Base-by-base conservation (phyloP, 2,888 invertebrate genomes). In the Dryadula phaetusa region DNA sequence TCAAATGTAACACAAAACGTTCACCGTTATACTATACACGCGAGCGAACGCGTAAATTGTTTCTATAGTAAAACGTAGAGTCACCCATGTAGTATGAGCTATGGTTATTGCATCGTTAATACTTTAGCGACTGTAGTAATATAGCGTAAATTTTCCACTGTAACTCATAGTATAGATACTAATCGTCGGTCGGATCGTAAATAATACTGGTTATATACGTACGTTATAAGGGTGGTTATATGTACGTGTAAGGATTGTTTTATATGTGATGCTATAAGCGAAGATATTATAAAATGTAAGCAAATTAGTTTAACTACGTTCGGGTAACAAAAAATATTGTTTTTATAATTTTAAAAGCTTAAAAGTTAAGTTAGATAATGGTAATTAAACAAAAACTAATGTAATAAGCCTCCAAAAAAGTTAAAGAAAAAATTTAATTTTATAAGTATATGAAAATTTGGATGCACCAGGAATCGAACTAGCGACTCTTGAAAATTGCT, bases 111-210 rank as follows among this genome's bases (percentile, higher is more conserved):
- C 44, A 28, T 46, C 42, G 60, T 46, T 60, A 32, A 28, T 46
- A 60, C 60, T 42, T 60, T 60, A 60, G 60, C 44, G 28, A 18
- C 44, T 46, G 46, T 60, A 60, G 60, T 46, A 44, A 60, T 44
- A 44, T 32, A 40, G n/a, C 37, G 54, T 56, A 37, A 56, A 60
- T 60, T 60, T 46, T 46, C 60, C 18, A 44, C 18, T 44, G 44
- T 44, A 60, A 28, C 32, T 60, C 32, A 32, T 44, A 28, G 60
- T 60, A 60, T 60, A 60, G 52, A 52, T 53, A 69, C 61, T 73
- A 71, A 72, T 64, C 67, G 68, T 69, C 69, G 70, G 67, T 67
- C 61, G 14, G 64, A 46, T 67, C 69, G 62, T 62, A 60, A 70
- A 66, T 53, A 62, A 37, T 37, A 37, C 28, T 52, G 25, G 25